A percentile compares a stretch with the other conserved stretches of the same genome.
Conservation (phyloP, 2,888 invertebrate species). For the Idaea dimidiata region DNA sequence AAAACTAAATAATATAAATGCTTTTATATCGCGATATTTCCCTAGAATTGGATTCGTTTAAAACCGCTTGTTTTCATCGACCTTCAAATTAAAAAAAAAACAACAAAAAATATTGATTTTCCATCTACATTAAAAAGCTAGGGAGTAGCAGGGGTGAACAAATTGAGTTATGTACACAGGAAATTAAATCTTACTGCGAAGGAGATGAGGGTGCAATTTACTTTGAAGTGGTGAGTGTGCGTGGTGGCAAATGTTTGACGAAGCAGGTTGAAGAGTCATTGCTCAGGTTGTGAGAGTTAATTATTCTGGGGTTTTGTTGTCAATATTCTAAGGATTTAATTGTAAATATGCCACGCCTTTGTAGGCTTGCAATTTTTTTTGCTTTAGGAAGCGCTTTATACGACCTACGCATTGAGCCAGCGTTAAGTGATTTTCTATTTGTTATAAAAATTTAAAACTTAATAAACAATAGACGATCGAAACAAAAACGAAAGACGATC, state of each 20-base stretch:
- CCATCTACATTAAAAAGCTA: not conserved
- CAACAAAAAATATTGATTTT: not conserved
- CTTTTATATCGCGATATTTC: too few relatives aligned
- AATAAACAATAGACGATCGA: too few relatives aligned
- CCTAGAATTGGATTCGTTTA: too few relatives aligned
- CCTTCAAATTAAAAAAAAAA: not conserved
- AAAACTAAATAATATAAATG: too few relatives aligned
- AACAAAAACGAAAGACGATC: too few relatives aligned
- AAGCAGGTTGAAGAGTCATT: not conserved
- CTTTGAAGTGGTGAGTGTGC: conserved; percentile 17
- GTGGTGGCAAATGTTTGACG: not conserved
- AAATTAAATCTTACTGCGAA: conserved; percentile 24
- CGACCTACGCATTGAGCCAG: too few relatives aligned
- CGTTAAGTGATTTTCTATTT: too few relatives aligned
- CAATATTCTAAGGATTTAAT: not conserved
- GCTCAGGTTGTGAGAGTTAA: not conserved
- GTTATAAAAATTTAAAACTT: too few relatives aligned
- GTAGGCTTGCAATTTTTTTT: too few relatives aligned
- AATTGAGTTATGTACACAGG: conserved; percentile 12
- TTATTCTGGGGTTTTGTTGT: not conserved
- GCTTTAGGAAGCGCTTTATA: too few relatives aligned
- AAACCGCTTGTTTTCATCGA: not conserved
- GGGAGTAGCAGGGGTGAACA: conserved; percentile 10
- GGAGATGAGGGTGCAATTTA: not conserved
- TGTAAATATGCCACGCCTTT: not conserved